Evolutionary conservation across 1,140 invertebrate species (phyloP), one percentile per base, ranked within the genome.

Genomic region (Drosophila cardini): DNA sequence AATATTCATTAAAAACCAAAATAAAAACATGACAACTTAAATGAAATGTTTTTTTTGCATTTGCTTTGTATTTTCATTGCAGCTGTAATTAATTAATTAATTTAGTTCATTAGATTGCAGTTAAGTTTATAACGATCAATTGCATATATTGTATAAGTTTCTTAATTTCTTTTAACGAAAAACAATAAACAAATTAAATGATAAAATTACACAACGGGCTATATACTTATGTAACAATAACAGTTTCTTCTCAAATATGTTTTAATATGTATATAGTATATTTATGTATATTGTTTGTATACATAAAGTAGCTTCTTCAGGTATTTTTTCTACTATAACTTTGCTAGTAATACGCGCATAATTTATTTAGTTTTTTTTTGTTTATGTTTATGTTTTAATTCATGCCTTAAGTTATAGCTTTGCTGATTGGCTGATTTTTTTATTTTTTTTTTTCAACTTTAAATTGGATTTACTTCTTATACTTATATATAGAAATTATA

Each of bases 131-230:
- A 68, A 69, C 40, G 48, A 64, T 72, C 56, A 50, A 45, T 72
- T 73, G 58, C 65, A 57, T 68, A 64, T 60, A 64, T 60, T 53
- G 15, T 64, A 36, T 76, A 61, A 36, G 43, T 87, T 56, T 45
- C 36, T 69, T 72, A 68, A 71, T 50, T 60, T 13, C 62, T 71
- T 13, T 65, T 71, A 67, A 72, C 71, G 70, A 64, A 85, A 85
- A 80, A 74, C 76, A 55, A 76, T 64, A 65, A 78, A 79, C 21
- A 26, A 26, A 26, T 4, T 2, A 82, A 57, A 57, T 72, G 58
- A 76, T 70, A 69, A 71, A 78, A 79, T 79, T 73, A 80, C 80
- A 73, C 76, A 84, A 73, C 72, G 61, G 69, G 63, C 72, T 79
- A 70, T 76, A 71, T 81, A 75, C 68, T 67, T 72, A 72, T 40